Evolutionary conservation across 2,888 invertebrate species (phyloP).

Genomic region (Subacronicta megacephala): DNA sequence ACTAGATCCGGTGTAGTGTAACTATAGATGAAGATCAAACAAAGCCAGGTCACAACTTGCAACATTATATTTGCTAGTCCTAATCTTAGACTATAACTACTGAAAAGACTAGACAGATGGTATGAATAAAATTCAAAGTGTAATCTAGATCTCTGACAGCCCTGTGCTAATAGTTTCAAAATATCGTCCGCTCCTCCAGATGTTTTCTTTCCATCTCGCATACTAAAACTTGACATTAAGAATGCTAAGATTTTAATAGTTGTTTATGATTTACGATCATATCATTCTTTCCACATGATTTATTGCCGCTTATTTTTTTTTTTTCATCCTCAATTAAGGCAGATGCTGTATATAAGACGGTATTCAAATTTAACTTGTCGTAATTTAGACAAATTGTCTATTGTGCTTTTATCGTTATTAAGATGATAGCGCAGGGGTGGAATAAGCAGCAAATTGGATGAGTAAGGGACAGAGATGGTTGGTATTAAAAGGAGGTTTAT

Average conservation of each 20-base stretch:
- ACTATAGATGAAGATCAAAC: too few relatives aligned
- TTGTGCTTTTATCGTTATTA: conserved; percentile 35
- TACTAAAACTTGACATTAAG: conserved; percentile 48
- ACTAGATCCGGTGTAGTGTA: too few relatives aligned
- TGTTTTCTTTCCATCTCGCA: conserved; percentile 40
- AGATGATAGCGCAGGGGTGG: neutral
- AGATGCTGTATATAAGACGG: conserved; percentile 31
- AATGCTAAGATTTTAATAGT: conserved; percentile 50
- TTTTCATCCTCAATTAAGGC: conserved; percentile 40
- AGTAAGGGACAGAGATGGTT: too few relatives aligned
- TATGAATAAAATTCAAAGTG: too few relatives aligned
- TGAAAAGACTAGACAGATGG: too few relatives aligned
- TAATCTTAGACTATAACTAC: too few relatives aligned
- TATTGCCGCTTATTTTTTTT: conserved; percentile 45
- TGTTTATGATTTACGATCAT: conserved; percentile 49
- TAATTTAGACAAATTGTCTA: conserved; percentile 49
- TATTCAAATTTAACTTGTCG: conserved; percentile 31
- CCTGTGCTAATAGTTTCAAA: conserved; percentile 24
- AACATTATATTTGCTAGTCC: too few relatives aligned
- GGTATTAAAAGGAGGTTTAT: too few relatives aligned
- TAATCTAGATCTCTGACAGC: conserved; percentile 15
- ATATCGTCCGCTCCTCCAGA: conserved; percentile 35
- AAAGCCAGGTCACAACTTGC: too few relatives aligned
- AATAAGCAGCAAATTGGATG: too few relatives aligned
- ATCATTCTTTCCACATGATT: conserved; percentile 53